A percentile compares a stretch with the other conserved stretches of the same genome.
phyloP scores from a whole-genome alignment of 2,113 vertebrate species.

The Trinectes maculatus region DNA sequence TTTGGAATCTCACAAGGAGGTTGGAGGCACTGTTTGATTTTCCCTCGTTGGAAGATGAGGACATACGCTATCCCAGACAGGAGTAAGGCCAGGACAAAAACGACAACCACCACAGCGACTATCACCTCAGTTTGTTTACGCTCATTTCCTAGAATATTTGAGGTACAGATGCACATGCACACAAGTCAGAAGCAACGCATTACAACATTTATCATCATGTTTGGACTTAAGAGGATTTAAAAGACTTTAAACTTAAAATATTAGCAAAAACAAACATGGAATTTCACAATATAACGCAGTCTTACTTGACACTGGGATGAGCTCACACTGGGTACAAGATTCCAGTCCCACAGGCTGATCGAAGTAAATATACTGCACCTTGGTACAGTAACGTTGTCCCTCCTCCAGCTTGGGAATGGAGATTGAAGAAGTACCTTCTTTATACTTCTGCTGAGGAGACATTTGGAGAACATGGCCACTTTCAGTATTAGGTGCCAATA shows the following conservation, averaged over 20 bases:
- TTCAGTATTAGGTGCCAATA: no score
- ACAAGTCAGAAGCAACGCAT: background rate
- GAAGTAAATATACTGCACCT: background rate
- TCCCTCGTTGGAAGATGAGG: background rate
- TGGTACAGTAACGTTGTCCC: conserved; percentile 45
- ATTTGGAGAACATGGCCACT: background rate
- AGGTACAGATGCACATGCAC: background rate
- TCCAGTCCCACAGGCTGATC: rapidly evolving
- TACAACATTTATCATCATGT: background rate
- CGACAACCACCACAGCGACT: rapidly evolving
- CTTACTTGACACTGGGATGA: conserved; percentile 45
- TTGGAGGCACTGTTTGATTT: conserved; percentile 32
- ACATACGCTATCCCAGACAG: background rate
- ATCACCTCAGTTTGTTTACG: background rate
- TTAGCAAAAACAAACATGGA: background rate
- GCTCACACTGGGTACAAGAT: conserved; percentile 31
- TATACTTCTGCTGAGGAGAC: background rate
- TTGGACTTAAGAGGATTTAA: background rate
- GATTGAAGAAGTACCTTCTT: background rate
- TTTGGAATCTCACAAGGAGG: background rate
- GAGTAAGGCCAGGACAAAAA: rapidly evolving
- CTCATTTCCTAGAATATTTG: background rate
- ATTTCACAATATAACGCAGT: no score
- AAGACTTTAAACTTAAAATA: background rate
- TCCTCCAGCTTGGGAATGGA: conserved; percentile 6